Evolutionary conservation across 2,888 invertebrate species (phyloP).

Genomic region (Synergus itoensis): DNA sequence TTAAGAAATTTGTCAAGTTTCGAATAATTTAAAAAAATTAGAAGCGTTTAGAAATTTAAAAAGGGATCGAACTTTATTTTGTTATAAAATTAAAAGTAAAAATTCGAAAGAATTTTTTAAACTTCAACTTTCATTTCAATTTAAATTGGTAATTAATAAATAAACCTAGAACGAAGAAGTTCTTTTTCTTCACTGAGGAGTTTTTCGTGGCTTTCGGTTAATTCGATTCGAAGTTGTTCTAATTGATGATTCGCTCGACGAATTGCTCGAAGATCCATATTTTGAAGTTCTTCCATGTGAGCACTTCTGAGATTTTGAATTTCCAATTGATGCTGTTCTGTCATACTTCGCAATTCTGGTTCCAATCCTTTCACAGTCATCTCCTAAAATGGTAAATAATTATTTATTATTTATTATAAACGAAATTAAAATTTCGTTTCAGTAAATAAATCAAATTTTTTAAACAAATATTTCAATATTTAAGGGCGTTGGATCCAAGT

Average conservation of each 20-base stretch:
- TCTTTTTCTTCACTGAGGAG: slow-evolving; percentile 82
- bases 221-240: slow-evolving; percentile 81
- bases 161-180: slow-evolving; percentile 80
- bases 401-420: not conserved
- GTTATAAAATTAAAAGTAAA: not conserved
- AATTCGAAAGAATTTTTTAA: not conserved
- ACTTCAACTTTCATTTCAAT: not conserved
- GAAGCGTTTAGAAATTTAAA: no score
- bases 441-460: no score
- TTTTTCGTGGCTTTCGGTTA: slow-evolving; percentile 83
- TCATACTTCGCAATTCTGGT: slow-evolving; percentile 89
- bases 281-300: slow-evolving; percentile 84
- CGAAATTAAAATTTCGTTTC: no score
- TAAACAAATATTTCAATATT: no score
- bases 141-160: not conserved
- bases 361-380: slow-evolving; percentile 93
- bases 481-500: no score
- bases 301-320: slow-evolving; percentile 84
- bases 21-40: not conserved
- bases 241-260: slow-evolving; percentile 82
- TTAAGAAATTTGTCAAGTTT: not conserved
- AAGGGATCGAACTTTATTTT: not conserved
- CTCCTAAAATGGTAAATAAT: slow-evolving; percentile 79
- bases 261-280: slow-evolving; percentile 82
- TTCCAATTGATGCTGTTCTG: slow-evolving; percentile 85